These are phyloP conservation scores for Zaprionus ghesquierei DNA, from an alignment of 1,140 invertebrate species.

Conservation along the genomic window DNA sequence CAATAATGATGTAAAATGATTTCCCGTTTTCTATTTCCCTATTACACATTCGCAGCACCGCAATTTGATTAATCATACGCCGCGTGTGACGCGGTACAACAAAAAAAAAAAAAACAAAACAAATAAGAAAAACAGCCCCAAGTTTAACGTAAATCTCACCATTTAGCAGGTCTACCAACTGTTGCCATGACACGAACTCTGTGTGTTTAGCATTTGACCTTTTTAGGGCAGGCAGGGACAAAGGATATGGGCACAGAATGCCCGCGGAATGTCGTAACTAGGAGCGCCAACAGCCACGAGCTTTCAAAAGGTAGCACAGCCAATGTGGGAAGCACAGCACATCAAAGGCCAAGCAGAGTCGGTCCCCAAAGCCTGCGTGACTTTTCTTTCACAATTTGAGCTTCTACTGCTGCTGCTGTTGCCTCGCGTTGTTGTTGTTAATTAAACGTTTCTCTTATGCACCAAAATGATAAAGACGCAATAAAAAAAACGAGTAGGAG, in stretches of 20 bases:
- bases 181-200: conserved; percentile 52
- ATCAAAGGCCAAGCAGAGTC: conserved; percentile 48
- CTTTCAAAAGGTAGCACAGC: not conserved
- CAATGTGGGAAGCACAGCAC: conserved; percentile 42
- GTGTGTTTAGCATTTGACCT: conserved; percentile 32
- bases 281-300: not conserved
- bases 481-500: no score
- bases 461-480: not conserved
- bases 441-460: conserved; percentile 20
- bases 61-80: conserved; percentile 61
- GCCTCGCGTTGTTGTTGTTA: conserved; percentile 15
- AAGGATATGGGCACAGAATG: not conserved
- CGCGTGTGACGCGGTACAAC: conserved; percentile 31
- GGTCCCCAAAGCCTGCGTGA: conserved; percentile 17
- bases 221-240: conserved; percentile 10
- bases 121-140: not conserved
- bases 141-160: conserved; percentile 10
- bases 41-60: no score
- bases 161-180: conserved; percentile 27
- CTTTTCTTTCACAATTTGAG: conserved; percentile 14
- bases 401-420: not conserved
- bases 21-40: not conserved
- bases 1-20: conserved; percentile 51
- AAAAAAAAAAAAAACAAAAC: not conserved
- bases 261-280: conserved; percentile 37